Conservation (phyloP, 2,888 invertebrate genomes). For the Tenthredo livida region DNA sequence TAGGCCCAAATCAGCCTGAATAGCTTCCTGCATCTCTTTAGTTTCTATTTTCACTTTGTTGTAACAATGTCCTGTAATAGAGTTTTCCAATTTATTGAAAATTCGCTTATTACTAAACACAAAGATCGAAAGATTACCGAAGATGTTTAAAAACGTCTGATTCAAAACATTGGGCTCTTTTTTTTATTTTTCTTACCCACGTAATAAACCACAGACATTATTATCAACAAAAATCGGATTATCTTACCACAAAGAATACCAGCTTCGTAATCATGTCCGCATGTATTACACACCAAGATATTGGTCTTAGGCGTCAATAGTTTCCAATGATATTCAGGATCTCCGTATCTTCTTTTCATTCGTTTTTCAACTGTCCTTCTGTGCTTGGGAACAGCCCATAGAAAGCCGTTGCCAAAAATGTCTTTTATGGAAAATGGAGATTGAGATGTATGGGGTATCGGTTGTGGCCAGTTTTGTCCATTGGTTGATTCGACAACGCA, state of each 20-base stretch:
- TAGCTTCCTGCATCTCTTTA: slow-evolving; percentile 87
- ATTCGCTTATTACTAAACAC: neutral
- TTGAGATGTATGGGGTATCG: slow-evolving; percentile 65
- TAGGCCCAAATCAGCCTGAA: slow-evolving; percentile 85
- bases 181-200: too few relatives aligned
- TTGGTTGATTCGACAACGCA: slow-evolving; percentile 68
- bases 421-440: slow-evolving; percentile 82
- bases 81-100: slow-evolving; percentile 28
- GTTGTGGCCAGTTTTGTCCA: slow-evolving; percentile 56
- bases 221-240: neutral
- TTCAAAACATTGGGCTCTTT: slow-evolving; percentile 39
- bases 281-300: slow-evolving; percentile 87
- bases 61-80: slow-evolving; percentile 89
- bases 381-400: slow-evolving; percentile 91
- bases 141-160: neutral
- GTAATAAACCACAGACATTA: slow-evolving; percentile 28
- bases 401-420: slow-evolving; percentile 86
- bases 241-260: slow-evolving; percentile 90
- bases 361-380: slow-evolving; percentile 89
- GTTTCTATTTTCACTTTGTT: slow-evolving; percentile 91
- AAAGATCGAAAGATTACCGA: neutral
- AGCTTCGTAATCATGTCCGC: slow-evolving; percentile 91
- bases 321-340: slow-evolving; percentile 85
- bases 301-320: slow-evolving; percentile 86
- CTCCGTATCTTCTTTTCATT: slow-evolving; percentile 86